These are phyloP conservation scores for Chrysochloris asiatica DNA, from an alignment of 2,113 vertebrate species.

Conservation along the genomic window DNA sequence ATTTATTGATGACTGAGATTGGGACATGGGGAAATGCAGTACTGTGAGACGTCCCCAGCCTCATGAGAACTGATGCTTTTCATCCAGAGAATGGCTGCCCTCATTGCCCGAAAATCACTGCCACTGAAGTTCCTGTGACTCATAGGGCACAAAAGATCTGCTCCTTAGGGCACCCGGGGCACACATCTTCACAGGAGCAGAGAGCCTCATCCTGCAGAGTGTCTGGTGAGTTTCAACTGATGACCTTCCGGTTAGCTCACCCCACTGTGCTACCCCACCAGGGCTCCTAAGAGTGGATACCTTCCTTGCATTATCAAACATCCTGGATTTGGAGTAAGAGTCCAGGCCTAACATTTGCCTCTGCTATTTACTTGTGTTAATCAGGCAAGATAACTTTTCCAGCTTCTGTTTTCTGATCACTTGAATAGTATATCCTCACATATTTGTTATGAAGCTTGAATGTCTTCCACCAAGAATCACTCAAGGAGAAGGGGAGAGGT, in stretches of 20 bases:
- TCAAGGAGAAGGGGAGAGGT: neutral
- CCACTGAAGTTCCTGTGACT: too few species aligned
- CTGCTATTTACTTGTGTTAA: conserved; percentile 25
- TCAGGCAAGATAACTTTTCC: neutral
- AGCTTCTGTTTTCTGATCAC: conserved; percentile 8
- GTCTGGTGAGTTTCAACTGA: too few species aligned
- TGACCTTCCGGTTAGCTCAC: too few species aligned
- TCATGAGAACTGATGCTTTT: neutral
- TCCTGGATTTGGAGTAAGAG: neutral
- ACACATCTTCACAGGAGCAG: too few species aligned
- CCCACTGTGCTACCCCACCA: too few species aligned
- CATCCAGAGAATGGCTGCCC: neutral
- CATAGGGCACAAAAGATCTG: too few species aligned
- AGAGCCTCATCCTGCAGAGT: too few species aligned
- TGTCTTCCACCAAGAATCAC: neutral
- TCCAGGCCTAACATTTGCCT: neutral
- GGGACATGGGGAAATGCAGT: neutral
- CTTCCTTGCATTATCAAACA: too few species aligned
- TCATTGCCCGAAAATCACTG: too few species aligned
- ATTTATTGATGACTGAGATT: too few species aligned
- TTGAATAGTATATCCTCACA: neutral
- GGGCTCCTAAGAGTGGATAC: too few species aligned
- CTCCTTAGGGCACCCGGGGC: too few species aligned
- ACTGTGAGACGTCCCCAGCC: neutral
- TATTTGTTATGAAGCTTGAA: neutral